A percentile compares a stretch with the other conserved stretches of the same genome.
phyloP scores from a whole-genome alignment of 1,140 invertebrate species.

The Potamilus streckersoni region DNA sequence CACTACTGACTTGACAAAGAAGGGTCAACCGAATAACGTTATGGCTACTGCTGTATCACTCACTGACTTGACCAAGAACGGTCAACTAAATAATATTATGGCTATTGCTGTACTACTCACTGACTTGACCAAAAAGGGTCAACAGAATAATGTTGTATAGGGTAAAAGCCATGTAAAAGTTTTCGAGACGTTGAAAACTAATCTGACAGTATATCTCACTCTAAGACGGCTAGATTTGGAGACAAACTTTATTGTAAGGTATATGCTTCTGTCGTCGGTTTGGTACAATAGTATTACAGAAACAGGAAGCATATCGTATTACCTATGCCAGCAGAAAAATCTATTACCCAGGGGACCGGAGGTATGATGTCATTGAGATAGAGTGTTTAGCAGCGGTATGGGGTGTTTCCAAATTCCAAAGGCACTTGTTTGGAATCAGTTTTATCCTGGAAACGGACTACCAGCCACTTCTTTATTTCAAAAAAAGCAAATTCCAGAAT shows the following conservation, averaged over 20 bases:
- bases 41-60: too few relatives aligned
- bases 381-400: constrained; percentile 35
- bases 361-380: constrained; percentile 28
- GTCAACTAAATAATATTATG: too few relatives aligned
- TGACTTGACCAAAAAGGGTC: too few relatives aligned
- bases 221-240: too few relatives aligned
- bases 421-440: constrained; percentile 30
- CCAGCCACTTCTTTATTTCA: constrained; percentile 51
- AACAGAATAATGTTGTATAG: too few relatives aligned
- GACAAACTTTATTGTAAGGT: not conserved
- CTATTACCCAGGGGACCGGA: not conserved
- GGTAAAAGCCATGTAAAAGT: too few relatives aligned
- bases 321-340: constrained; percentile 25
- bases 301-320: not conserved
- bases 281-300: constrained; percentile 7
- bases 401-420: constrained; percentile 29
- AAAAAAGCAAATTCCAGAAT: constrained; percentile 27
- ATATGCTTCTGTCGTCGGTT: constrained; percentile 1
- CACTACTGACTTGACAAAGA: too few relatives aligned
- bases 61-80: too few relatives aligned
- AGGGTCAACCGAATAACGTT: too few relatives aligned
- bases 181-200: too few relatives aligned
- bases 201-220: too few relatives aligned
- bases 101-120: too few relatives aligned
- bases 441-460: constrained; percentile 40